Percentiles rank a stretch among this genome's conserved stretches.
Evolutionary conservation across 2,113 vertebrate species (phyloP).

Genomic region (Hemiscyllium ocellatum): DNA sequence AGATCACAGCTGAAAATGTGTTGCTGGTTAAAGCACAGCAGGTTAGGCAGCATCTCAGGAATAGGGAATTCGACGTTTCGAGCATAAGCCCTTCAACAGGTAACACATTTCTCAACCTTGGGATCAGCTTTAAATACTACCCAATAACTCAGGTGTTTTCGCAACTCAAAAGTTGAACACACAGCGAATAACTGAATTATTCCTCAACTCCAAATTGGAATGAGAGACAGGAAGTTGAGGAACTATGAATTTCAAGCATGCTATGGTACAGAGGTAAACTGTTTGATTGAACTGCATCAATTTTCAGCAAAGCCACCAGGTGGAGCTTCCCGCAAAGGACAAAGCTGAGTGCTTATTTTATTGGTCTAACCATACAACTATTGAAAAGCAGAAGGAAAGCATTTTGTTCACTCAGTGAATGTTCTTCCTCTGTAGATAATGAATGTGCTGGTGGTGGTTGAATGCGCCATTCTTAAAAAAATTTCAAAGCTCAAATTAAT

Average conservation of each 20-base stretch:
- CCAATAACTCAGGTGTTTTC: too few species aligned
- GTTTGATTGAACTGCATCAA: neutral
- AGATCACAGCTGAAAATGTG: too few species aligned
- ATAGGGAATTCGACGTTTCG: too few species aligned
- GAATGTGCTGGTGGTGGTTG: neutral
- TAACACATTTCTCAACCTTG: neutral
- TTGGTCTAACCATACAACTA: neutral
- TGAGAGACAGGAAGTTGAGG: neutral
- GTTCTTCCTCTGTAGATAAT: neutral
- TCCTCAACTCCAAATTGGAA: neutral
- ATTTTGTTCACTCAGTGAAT: neutral
- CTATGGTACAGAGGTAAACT: neutral
- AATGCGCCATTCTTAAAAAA: neutral
- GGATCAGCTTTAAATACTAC: constrained; percentile 6
- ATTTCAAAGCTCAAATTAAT: neutral
- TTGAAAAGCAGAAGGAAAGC: neutral
- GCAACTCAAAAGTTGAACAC: neutral
- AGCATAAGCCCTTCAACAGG: too few species aligned
- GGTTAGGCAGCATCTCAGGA: too few species aligned
- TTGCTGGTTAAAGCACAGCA: too few species aligned
- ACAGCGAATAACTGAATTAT: neutral
- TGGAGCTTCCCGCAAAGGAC: constrained; percentile 27
- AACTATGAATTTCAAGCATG: neutral
- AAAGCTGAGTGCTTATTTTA: neutral
- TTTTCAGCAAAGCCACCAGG: constrained; percentile 15